Evolutionary conservation across 2,888 invertebrate genomes (phyloP).

Genomic region (Epinotia ramella): DNA sequence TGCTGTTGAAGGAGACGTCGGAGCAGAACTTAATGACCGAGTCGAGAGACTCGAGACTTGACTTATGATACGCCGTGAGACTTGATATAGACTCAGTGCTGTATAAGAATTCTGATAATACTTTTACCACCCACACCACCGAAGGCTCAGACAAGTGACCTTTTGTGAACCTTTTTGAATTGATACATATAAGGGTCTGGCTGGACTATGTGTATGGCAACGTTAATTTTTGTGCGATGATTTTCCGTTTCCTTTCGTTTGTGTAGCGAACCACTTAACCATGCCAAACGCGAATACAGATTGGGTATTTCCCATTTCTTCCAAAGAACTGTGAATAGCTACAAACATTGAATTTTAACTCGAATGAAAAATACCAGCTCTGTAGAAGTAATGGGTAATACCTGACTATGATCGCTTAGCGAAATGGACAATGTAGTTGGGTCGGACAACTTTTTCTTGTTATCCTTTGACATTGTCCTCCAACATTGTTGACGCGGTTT

Average conservation of each 20-base stretch:
- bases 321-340: neutral
- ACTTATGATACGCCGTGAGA: constrained; percentile 12
- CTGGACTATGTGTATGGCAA: no score
- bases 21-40: constrained; percentile 27
- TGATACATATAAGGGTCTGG: no score
- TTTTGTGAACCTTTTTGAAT: neutral
- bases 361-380: neutral
- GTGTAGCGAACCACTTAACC: neutral
- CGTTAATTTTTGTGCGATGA: neutral
- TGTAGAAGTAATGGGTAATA: neutral
- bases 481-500: no score
- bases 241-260: neutral
- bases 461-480: no score
- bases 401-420: neutral
- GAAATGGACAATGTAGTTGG: neutral
- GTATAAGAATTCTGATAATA: neutral
- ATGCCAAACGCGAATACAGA: neutral
- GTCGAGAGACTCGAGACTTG: constrained; percentile 6
- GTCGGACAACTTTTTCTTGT: no score
- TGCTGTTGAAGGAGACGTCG: constrained; percentile 27
- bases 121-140: neutral
- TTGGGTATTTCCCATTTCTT: neutral
- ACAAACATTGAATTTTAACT: neutral
- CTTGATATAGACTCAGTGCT: constrained; percentile 6
- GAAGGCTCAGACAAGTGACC: neutral